phyloP scores from a whole-genome alignment of 92 coral and sea anemone genomes.

The Isaurus tuberculatus region DNA sequence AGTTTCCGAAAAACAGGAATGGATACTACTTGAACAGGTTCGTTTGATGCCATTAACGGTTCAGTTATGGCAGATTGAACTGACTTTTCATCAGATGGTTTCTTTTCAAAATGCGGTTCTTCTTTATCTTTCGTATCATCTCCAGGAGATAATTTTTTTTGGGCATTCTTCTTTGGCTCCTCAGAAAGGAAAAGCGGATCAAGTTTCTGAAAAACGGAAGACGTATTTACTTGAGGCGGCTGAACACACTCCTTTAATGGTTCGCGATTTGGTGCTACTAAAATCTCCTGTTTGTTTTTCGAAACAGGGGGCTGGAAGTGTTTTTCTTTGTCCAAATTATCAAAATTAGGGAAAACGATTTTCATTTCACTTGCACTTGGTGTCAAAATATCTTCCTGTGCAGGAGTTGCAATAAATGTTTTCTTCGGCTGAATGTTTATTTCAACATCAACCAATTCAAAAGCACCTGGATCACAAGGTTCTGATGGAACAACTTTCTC shows the following conservation, averaged over 20 bases:
- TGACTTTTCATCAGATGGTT: too few relatives aligned
- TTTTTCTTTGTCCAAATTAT: conserved; percentile 29
- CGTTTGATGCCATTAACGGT: too few relatives aligned
- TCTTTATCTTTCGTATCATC: not conserved
- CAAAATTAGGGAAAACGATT: conserved; percentile 8
- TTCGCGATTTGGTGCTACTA: not conserved
- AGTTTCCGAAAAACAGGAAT: too few relatives aligned
- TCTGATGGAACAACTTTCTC: conserved; percentile 28
- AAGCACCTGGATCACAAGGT: conserved; percentile 18
- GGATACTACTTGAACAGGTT: too few relatives aligned
- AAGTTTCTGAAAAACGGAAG: conserved; percentile 50
- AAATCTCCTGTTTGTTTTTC: not conserved
- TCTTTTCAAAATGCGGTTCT: not conserved
- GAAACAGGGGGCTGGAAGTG: not conserved
- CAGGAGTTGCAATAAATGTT: conserved; percentile 8
- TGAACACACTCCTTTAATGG: conserved; percentile 31
- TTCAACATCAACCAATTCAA: conserved; percentile 9
- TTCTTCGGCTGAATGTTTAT: not conserved
- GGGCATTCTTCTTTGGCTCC: not conserved
- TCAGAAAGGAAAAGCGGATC: conserved; percentile 55
- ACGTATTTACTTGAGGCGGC: not conserved
- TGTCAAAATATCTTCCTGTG: not conserved
- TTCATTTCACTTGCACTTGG: not conserved
- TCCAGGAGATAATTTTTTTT: not conserved
- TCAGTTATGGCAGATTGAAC: too few relatives aligned